These are phyloP conservation scores for Eremophila alpestris DNA, from an alignment of 2,797 vertebrate species.

Conservation along the genomic window DNA sequence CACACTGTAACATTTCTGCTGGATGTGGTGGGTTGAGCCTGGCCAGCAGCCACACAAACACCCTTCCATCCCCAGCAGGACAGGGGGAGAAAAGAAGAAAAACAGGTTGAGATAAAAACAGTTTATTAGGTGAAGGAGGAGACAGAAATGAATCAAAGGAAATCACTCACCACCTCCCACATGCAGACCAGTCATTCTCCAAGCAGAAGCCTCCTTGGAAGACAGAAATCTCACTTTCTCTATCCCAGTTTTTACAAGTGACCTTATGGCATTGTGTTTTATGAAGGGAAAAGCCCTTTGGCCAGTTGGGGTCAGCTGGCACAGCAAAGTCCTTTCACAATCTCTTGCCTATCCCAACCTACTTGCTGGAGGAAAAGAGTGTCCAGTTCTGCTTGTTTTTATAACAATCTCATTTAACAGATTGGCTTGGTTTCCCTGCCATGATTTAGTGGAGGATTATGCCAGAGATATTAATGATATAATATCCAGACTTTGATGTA, in stretches of 20 bases:
- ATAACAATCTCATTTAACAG: not conserved
- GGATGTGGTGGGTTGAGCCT: not conserved
- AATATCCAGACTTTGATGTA: not conserved
- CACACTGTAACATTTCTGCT: not conserved
- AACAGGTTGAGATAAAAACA: not conserved
- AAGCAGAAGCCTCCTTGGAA: not conserved
- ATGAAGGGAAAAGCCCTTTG: not conserved
- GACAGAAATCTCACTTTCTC: not conserved
- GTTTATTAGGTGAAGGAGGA: not conserved
- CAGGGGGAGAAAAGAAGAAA: not conserved
- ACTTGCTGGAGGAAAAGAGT: not conserved
- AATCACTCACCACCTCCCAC: not conserved
- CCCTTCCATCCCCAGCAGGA: too few species aligned
- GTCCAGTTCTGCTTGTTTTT: not conserved
- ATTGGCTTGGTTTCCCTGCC: not conserved
- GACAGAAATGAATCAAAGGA: not conserved
- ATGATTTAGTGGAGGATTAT: not conserved
- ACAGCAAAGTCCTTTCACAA: not conserved
- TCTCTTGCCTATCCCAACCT: not conserved
- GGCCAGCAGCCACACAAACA: not conserved
- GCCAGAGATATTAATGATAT: not conserved
- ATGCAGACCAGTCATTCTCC: not conserved
- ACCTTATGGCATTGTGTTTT: fast-evolving
- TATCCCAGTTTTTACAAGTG: not conserved
- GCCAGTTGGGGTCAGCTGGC: not conserved